A percentile compares a stretch with the other conserved stretches of the same genome.
These are phyloP conservation scores for Notothenia coriiceps DNA, from an alignment of 2,113 vertebrate species.

Conservation along the genomic window DNA sequence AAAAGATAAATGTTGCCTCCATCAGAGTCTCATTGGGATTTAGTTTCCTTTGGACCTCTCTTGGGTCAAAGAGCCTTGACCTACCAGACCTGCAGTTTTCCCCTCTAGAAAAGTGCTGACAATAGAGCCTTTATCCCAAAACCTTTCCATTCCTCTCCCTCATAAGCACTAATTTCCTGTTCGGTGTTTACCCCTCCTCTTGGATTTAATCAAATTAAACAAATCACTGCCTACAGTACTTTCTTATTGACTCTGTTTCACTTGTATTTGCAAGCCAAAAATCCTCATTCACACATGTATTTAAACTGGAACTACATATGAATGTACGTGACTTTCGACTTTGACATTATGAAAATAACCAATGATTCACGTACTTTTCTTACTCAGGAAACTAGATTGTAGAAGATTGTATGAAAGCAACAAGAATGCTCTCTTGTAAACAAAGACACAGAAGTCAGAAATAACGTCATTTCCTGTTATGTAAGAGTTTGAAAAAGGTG, in stretches of 20 bases:
- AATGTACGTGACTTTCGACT: neutral
- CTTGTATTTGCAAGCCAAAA: neutral
- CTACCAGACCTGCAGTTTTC: slow-evolving; percentile 38
- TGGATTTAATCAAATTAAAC: slow-evolving; percentile 29
- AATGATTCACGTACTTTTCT: neutral
- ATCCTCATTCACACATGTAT: neutral
- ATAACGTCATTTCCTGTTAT: neutral
- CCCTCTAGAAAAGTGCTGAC: slow-evolving; percentile 32
- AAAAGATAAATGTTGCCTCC: slow-evolving; percentile 17
- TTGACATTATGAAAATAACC: neutral
- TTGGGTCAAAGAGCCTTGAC: slow-evolving; percentile 31
- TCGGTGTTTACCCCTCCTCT: slow-evolving; percentile 7
- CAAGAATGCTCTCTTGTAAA: neutral
- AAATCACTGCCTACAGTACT: neutral
- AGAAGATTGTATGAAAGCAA: neutral
- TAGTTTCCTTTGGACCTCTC: slow-evolving; percentile 31
- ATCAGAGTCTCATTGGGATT: slow-evolving; percentile 8
- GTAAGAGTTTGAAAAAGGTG: neutral
- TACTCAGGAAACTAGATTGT: neutral
- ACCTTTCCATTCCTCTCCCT: slow-evolving; percentile 13
- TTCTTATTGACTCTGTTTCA: neutral
- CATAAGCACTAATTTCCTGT: slow-evolving; percentile 56
- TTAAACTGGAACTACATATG: neutral
- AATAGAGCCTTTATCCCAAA: slow-evolving; percentile 66
- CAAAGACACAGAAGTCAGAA: neutral